These are phyloP conservation scores for Pheosia tremula DNA, from an alignment of 2,888 invertebrate species.

Conservation along the genomic window DNA sequence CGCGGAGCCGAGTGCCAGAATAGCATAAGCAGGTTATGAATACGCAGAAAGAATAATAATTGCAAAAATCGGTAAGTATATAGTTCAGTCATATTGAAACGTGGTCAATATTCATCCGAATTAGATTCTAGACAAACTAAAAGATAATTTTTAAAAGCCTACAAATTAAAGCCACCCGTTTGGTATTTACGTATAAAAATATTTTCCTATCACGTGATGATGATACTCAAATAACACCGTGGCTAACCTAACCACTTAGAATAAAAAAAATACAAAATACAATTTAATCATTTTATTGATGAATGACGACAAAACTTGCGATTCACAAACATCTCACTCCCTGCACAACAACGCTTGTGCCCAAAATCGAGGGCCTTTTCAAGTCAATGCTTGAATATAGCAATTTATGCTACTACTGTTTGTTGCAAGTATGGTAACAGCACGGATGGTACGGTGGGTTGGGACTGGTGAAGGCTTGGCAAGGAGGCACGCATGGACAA, in stretches of 20 bases:
- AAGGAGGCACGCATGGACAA: slow-evolving; percentile 66
- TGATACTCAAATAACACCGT: too few species aligned
- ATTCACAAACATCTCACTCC: slow-evolving; percentile 21
- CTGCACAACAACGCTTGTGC: not conserved
- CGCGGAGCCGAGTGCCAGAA: slow-evolving; percentile 48
- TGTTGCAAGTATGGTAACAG: not conserved
- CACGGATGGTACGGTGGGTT: slow-evolving; percentile 30
- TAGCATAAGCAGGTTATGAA: slow-evolving; percentile 49
- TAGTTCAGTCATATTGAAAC: not conserved
- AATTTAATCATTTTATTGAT: slow-evolving; percentile 26
- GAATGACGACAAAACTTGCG: slow-evolving; percentile 29
- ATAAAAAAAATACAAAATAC: slow-evolving; percentile 5
- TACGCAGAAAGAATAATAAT: not conserved
- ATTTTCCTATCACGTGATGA: too few species aligned
- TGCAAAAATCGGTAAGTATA: not conserved
- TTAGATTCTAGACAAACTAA: not conserved
- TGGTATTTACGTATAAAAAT: too few species aligned
- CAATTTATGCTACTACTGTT: not conserved
- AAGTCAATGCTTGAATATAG: too few species aligned
- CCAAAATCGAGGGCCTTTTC: not conserved
- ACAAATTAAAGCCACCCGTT: too few species aligned
- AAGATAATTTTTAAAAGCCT: too few species aligned
- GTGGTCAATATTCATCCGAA: not conserved
- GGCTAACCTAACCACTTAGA: too few species aligned
- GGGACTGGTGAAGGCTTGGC: slow-evolving; percentile 76